Conservation (phyloP, 2,113 vertebrate species). For the Heptranchias perlo region DNA sequence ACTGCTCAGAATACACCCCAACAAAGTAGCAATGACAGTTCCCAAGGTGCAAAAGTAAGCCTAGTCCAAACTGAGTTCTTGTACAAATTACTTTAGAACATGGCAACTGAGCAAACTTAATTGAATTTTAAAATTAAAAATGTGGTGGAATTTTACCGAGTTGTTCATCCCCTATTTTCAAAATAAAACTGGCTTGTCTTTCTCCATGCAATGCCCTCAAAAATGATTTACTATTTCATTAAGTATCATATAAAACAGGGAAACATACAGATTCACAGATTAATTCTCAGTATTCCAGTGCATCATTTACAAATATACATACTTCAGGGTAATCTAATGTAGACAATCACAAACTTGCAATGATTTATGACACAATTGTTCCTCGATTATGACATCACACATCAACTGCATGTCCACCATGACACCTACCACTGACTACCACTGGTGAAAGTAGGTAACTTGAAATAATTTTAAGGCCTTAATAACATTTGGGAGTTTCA, state of each 20-base stretch:
- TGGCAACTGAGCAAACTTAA: background rate
- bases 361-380: background rate
- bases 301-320: background rate
- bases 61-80: no score
- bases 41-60: no score
- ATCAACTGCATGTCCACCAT: background rate
- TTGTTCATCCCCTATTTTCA: background rate
- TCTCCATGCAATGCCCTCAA: background rate
- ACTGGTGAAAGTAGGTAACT: background rate
- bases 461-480: background rate
- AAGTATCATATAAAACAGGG: background rate
- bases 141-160: background rate
- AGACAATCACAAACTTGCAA: background rate
- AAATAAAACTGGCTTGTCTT: background rate
- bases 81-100: no score
- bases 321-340: background rate
- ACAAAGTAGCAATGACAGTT: no score
- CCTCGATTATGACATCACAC: background rate
- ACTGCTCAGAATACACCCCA: no score
- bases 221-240: background rate
- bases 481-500: background rate
- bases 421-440: background rate
- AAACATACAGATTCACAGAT: background rate
- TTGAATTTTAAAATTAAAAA: background rate
- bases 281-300: background rate